Base-by-base conservation (phyloP, 2,113 vertebrate species). In the Nematolebias whitei region DNA sequence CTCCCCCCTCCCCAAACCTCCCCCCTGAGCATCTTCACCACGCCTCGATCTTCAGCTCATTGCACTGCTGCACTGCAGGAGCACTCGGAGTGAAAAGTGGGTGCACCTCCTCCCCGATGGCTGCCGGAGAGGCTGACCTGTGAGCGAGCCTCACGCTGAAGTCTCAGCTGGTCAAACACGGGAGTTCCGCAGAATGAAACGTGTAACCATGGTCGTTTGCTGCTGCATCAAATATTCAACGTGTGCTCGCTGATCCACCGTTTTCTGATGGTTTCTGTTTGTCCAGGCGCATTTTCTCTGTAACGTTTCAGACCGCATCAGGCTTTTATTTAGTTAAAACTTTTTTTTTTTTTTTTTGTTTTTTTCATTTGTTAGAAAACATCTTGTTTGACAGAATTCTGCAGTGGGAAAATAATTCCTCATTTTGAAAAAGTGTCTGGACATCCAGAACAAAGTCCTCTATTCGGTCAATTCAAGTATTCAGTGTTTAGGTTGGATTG, bases 31-130 rank as follows among this genome's bases (percentile, higher is more conserved):
- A 68, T 78, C 71, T 29, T 7, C 32, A 82, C 82, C 81, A 91
- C 85, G 81, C 78, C 29, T 76, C 69, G 57, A 83, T 78, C 87
- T 80, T 89, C 82, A 89, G 82, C 85, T 88, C 72, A 74, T 77
- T 85, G 79, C 68, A 63, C 78, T 85, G 87, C 77, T 88, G 89
- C 89, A 76, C 71, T 87, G 84, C 85, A 79, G 90, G 87, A 92
- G 91, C 85, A 78, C 83, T 85, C 47, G 64, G 74, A 87, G 86
- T 29, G 76, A 67, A 73, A 76, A 85, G 72, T 76, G 85, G 82
- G 86, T 55, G 70, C 59, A 69, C 57, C 76, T 49, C 77, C 66
- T 87, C 84, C 84, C 26, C 79, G 87, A 79, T 55, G 79, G 64
- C 76, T 76, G 63, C 86, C 73, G 76, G 76, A 79, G 78, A 80